Evolutionary conservation across 2,888 invertebrate genomes (phyloP), one percentile per base, ranked within the genome.

Genomic region (Tachystola acroxantha): DNA sequence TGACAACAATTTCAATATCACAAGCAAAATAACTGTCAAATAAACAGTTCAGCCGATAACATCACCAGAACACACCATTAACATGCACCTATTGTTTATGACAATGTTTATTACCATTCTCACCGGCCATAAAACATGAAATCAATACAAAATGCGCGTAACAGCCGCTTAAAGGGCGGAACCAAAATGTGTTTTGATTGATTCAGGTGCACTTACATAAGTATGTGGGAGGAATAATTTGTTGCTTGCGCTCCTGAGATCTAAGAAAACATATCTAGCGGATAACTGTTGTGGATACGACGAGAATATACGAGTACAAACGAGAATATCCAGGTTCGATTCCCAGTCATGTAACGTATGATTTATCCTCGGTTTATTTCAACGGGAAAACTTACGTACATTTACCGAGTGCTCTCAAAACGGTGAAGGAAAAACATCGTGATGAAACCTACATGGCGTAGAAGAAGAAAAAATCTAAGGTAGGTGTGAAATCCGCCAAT

Each of bases 151-250:
- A 36, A 32, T 62, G 62, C 57, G 65, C 63, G 68, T 67, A 71
- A 62, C 61, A 58, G 57, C 59, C 57, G 62, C 53, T 66, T 66
- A 71, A 73, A 71, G 72, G 79, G 76, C 73, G 75, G 76, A 64
- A 68, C 77, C 46, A 62, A 69, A 62, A 62, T 58, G 45, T 71
- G 60, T 67, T 75, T 69, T 81, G 82, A 85, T 85, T 80, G 82
- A 85, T 84, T 81, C 84, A 77, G 82, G 77, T 81, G 82, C 80
- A 80, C 72, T 76, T 74, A 79, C 70, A 70, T 64, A 69, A 75
- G 65, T 70, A 75, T 73, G 80, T 80, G 75, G 85, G 85, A 72
- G 85, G 85, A 84, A 86, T 86, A 86, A 84, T 79, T 81, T 84
- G 81, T 80, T 64, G 62, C 64, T 69, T 53, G 59, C 50, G 78